Evolutionary conservation across 1,140 invertebrate genomes (phyloP).

Genomic region (Schmidtea mediterranea): DNA sequence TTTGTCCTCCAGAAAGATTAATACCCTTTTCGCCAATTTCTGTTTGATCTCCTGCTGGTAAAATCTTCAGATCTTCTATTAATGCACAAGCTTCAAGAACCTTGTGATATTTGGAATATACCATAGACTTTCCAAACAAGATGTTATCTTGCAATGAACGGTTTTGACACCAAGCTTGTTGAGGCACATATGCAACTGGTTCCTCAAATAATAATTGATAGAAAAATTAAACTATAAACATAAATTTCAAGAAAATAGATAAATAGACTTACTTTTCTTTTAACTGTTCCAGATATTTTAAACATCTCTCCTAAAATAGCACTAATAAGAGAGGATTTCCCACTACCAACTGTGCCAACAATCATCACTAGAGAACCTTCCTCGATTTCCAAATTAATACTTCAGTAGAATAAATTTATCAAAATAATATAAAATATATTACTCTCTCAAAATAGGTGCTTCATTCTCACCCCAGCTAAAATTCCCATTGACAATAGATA

Average conservation of each 20-base stretch:
- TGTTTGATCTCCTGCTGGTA: conserved; percentile 8
- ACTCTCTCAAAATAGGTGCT: conserved; percentile 10
- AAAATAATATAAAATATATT: no score
- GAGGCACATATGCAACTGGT: conserved; percentile 36
- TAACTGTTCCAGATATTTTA: conserved; percentile 43
- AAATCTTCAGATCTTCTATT: conserved; percentile 18
- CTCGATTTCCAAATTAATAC: neutral
- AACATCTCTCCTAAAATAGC: conserved; percentile 67
- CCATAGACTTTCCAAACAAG: conserved; percentile 27
- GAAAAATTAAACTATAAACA: no score
- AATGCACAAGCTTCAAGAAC: conserved; percentile 22
- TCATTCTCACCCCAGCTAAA: neutral
- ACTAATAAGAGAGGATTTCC: conserved; percentile 59
- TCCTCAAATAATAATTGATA: conserved; percentile 6
- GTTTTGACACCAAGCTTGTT: conserved; percentile 40
- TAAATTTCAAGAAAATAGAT: no score
- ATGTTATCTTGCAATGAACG: conserved; percentile 41
- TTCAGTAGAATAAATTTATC: no score
- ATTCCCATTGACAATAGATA: neutral
- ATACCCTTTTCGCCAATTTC: conserved; percentile 22
- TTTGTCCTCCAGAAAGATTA: conserved; percentile 46
- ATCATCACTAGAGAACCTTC: conserved; percentile 19
- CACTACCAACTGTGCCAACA: conserved; percentile 58
- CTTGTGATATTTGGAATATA: conserved; percentile 10
- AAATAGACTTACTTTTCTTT: no score